A percentile compares a stretch with the other conserved stretches of the same genome.
These are phyloP conservation scores for Alligator mississippiensis DNA, from an alignment of 2,113 vertebrate species.

Conservation along the genomic window DNA sequence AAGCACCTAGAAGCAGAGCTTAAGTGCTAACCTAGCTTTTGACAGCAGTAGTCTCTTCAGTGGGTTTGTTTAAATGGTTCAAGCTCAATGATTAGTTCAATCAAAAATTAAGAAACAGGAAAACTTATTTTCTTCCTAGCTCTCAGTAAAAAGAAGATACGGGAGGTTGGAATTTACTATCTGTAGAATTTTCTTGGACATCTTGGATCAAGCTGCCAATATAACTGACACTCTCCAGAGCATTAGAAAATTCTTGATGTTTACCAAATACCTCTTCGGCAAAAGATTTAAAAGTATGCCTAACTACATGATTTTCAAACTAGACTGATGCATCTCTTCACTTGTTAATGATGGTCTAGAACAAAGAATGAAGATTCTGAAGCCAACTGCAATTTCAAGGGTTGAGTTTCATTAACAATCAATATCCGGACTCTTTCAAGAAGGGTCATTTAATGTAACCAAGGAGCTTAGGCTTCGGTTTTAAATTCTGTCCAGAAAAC, in stretches of 20 bases:
- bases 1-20: background rate
- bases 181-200: background rate
- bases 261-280: background rate
- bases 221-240: background rate
- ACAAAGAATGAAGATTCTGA: background rate
- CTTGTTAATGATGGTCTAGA: background rate
- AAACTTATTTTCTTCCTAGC: no score
- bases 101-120: background rate
- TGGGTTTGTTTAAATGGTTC: background rate
- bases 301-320: background rate
- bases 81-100: background rate
- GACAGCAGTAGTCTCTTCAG: background rate
- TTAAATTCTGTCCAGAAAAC: background rate
- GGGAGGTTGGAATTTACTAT: background rate
- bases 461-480: background rate
- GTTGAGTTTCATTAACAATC: background rate
- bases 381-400: background rate
- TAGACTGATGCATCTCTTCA: background rate
- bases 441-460: background rate
- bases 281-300: background rate
- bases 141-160: background rate
- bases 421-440: background rate
- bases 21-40: background rate
- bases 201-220: background rate
- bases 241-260: background rate